phyloP scores from a whole-genome alignment of 2,797 vertebrate species.

The Phoebastria nigripes region DNA sequence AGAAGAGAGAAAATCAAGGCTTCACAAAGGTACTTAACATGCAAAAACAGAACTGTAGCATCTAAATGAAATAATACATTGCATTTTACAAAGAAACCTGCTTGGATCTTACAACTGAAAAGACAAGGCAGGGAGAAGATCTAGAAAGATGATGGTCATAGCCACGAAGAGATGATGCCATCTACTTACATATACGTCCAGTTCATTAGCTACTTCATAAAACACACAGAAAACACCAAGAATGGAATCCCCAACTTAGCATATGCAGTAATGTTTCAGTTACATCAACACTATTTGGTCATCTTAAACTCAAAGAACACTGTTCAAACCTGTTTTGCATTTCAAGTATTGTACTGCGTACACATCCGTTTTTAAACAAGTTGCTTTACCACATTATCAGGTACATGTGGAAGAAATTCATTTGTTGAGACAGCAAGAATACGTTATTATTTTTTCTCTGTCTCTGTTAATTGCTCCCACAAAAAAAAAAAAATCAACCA shows the following conservation, averaged over 20 bases:
- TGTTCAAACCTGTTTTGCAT: not conserved
- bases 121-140: not conserved
- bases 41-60: not conserved
- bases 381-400: not conserved
- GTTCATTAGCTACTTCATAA: not conserved
- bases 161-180: not conserved
- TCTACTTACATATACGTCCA: not conserved
- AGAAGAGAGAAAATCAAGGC: not conserved
- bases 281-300: not conserved
- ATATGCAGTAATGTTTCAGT: not conserved
- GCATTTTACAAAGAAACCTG: not conserved
- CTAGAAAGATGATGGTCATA: not conserved
- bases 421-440: not conserved
- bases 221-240: not conserved
- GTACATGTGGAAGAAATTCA: not conserved
- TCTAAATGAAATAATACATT: not conserved
- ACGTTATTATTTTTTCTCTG: not conserved
- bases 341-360: not conserved
- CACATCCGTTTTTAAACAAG: fast-evolving
- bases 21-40: not conserved
- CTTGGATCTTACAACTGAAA: not conserved
- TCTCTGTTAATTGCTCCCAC: not conserved
- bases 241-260: not conserved
- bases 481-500: not conserved
- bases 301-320: not conserved